Evolutionary conservation across 1,140 invertebrate genomes (phyloP).

Genomic region (Lordiphosa stackelbergi): DNA sequence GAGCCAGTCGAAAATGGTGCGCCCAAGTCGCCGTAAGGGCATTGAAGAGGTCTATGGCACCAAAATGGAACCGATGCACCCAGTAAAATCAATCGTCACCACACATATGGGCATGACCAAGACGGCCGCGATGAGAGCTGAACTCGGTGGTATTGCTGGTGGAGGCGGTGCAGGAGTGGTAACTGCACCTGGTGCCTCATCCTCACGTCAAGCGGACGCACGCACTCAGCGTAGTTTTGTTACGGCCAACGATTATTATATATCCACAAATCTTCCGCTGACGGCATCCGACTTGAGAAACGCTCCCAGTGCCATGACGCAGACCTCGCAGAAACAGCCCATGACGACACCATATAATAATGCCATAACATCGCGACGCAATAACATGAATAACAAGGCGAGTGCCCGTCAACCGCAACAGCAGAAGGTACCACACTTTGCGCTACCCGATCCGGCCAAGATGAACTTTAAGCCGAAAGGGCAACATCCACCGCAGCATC

Average conservation of each 20-base stretch:
- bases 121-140: conserved; percentile 27
- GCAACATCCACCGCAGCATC: conserved; percentile 7
- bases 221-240: conserved; percentile 56
- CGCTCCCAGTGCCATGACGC: conserved; percentile 3
- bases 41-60: conserved; percentile 66
- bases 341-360: conserved; percentile 27
- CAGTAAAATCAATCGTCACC: conserved; percentile 28
- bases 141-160: conserved; percentile 2
- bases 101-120: conserved; percentile 38
- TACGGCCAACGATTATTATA: conserved; percentile 61
- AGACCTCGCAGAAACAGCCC: conserved; percentile 10
- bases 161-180: neutral
- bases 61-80: conserved; percentile 51
- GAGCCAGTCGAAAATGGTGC: conserved; percentile 39
- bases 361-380: conserved; percentile 28
- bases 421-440: conserved; percentile 36
- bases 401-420: conserved; percentile 30
- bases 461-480: conserved; percentile 22
- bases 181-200: conserved; percentile 8
- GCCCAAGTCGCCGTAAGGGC: conserved; percentile 52
- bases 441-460: conserved; percentile 15
- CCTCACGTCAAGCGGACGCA: conserved; percentile 21
- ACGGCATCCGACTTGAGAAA: conserved; percentile 35
- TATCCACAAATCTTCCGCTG: conserved; percentile 54
- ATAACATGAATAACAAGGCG: conserved; percentile 20